Evolutionary conservation across 2,113 vertebrate species (phyloP), one percentile per base, ranked within the genome.

Genomic region (Eptesicus fuscus): DNA sequence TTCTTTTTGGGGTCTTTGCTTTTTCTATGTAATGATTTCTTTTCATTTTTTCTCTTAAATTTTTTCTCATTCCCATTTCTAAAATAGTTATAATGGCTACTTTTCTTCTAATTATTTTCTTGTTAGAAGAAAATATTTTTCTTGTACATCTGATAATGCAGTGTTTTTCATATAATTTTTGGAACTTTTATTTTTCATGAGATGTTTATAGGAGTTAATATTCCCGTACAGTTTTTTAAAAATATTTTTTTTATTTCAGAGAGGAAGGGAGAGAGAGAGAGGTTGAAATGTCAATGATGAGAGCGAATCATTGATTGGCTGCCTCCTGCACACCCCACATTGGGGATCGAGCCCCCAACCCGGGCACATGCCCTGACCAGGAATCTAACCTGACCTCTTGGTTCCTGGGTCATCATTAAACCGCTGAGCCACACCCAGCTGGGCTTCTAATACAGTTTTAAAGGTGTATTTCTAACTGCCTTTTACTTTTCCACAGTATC

Each of bases 401-500:
- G 53, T 23, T 56, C 53, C 53, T 56, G 22, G 53, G 22, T 23
- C 20, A 9, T 23, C 53, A 56, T 56, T 56, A 8, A 56, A 56
- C 53, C 8, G 5, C 53, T 22, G 53, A 56, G 53, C 53, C 53
- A 56, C 53, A 56, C 22, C 7, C 22, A 22, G 8, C 53, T 56
- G 20, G 53, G 53, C 22, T 56, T 56, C 53, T 23, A 56, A 56
- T 56, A 56, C 40, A 49, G 11, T 49, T 89, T 56, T 56, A 78
- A 74, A 87, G 51, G 16, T 93, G 20, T 22, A 90, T 78, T 96
- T 83, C 51, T 22, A 90, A 90, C 90, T 73, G n/a, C 12, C 44
- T 83, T 56, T 47, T 88, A 63, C 23, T 93, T 92, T 53, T 71
- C 74, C 80, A 76, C 89, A 42, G 79, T 70, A 78, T 95, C 82